A percentile compares a stretch with the other conserved stretches of the same genome.
phyloP scores from a whole-genome alignment of 2,113 vertebrate genomes.

The Periophthalmodon schlosseri region DNA sequence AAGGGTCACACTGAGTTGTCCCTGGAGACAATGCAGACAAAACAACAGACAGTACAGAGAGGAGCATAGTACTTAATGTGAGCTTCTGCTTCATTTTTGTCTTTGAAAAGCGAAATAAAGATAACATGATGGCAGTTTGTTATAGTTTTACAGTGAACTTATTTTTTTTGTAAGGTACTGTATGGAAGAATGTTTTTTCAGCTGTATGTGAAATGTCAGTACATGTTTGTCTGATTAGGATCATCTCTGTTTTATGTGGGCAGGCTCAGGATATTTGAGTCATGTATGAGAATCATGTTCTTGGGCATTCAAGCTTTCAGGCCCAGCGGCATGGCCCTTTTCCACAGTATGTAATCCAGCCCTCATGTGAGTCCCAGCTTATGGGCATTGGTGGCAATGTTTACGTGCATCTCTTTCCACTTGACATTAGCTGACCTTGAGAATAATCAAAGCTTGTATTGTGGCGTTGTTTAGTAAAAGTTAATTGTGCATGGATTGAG shows the following conservation, averaged over 20 bases:
- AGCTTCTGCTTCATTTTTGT: no score
- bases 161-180: background rate
- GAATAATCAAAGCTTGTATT: constrained; percentile 31
- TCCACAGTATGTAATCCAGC: background rate
- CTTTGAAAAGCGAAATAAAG: background rate
- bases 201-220: no score
- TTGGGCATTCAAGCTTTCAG: background rate
- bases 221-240: background rate
- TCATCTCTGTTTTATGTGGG: background rate
- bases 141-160: background rate
- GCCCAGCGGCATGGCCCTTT: background rate
- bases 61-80: no score
- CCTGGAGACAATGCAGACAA: background rate
- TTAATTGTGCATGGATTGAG: constrained; percentile 35
- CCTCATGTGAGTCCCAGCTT: background rate
- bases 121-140: background rate
- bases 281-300: background rate
- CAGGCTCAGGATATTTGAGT: background rate
- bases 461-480: constrained; percentile 19
- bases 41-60: background rate
- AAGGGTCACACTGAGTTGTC: constrained; percentile 11
- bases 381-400: background rate
- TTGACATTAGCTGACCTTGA: constrained; percentile 39
- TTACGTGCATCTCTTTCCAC: background rate
- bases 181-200: no score